A percentile compares a stretch with the other conserved stretches of the same genome.
phyloP scores from a whole-genome alignment of 2,888 invertebrate species.

The Euplagia quadripunctaria region DNA sequence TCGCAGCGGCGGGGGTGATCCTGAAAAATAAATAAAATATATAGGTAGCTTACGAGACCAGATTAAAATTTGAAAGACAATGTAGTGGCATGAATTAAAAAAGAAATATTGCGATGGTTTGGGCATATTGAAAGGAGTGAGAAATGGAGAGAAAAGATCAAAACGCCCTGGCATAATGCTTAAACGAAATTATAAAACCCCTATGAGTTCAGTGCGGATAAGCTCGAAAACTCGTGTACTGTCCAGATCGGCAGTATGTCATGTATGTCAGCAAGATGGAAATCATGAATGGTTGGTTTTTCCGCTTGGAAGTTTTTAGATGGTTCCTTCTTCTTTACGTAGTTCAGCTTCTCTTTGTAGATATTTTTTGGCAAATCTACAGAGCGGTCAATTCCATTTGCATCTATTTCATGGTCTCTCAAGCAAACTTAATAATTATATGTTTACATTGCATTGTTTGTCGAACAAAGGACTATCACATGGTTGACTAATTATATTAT shows the following conservation, averaged over 20 bases:
- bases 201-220: too few species aligned
- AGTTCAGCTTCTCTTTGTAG: background rate
- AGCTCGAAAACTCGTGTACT: too few species aligned
- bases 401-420: too few species aligned
- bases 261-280: too few species aligned
- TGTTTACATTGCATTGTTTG: background rate
- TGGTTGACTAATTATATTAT: background rate
- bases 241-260: too few species aligned
- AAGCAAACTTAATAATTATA: background rate
- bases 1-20: constrained; percentile 96
- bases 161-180: background rate
- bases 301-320: too few species aligned
- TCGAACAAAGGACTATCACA: background rate
- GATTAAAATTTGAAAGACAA: too few species aligned
- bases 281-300: too few species aligned
- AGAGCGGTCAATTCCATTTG: background rate
- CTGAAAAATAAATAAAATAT: constrained; percentile 69
- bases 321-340: too few species aligned
- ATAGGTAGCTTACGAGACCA: background rate
- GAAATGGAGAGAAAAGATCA: background rate
- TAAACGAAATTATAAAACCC: too few species aligned
- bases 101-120: background rate
- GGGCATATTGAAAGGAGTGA: background rate
- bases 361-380: background rate
- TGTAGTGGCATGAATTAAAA: background rate